Evolutionary conservation across 2,113 vertebrate species (phyloP), one percentile per base, ranked within the genome.

Genomic region (Sinocyclocheilus maitianheensis): DNA sequence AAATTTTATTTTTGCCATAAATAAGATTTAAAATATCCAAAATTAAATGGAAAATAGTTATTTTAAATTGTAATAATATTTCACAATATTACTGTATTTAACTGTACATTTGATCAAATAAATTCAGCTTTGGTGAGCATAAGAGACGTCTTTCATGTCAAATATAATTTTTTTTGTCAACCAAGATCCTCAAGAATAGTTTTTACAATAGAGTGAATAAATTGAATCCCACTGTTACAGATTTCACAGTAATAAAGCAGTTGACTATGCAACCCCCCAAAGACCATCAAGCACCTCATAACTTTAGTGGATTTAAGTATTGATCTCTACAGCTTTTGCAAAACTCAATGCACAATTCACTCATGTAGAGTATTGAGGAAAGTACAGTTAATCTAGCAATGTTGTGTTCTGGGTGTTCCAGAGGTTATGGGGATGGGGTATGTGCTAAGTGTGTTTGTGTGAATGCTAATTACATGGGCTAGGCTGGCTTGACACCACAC

Each of bases 381-480:
- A 37, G 40, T 83, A 22, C 24, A 71, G 43, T 26, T 69, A 72
- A 55, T 72, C 62, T 48, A 82, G 24, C 18, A 12, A 26, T 53
- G 26, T 14, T 63, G 26, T 53, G 26, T 14, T 63, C 30, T 79
- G 60, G 55, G 77, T 58, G 30, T 63, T 63, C 18, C 34, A 43
- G 43, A 12, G 81, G 63, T 51, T 83, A 48, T 72, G 43, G 5
- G 46, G 26, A 51, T 24, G 10, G 48, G 34, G 75, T 83, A 79
- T 69, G 85, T 76, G 51, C 24, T 71, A 11, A 53, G 26, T 74
- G 81, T 60, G 81, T 84, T 77, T 86, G 85, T 77, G 84, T 82
- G 76, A 85, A 87, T 89, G 88, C 40, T 87, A 87, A 91, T 88
- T 81, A 91, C 84, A 78, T 89, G 85, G 82, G 81, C 81, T 69